Conservation (phyloP, 2,888 invertebrate species). For the Microplitis manilae region DNA sequence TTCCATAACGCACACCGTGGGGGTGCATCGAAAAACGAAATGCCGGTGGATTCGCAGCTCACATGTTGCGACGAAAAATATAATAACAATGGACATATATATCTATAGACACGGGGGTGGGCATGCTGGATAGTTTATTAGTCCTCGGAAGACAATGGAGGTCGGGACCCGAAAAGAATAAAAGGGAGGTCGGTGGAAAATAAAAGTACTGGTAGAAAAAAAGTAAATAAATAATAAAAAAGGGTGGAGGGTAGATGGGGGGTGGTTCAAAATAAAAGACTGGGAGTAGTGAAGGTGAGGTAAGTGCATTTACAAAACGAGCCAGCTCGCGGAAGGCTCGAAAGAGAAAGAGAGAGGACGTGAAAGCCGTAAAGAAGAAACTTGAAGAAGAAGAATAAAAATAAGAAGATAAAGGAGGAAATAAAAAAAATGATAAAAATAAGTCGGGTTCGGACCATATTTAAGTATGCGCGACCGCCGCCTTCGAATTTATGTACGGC, state of each 20-base stretch:
- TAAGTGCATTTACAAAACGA: too few relatives aligned
- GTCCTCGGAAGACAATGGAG: constrained; percentile 69
- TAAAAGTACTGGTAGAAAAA: constrained; percentile 39
- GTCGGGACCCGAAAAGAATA: constrained; percentile 69
- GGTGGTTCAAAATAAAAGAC: constrained; percentile 36
- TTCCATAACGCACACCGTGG: constrained; percentile 64
- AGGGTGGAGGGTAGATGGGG: constrained; percentile 38
- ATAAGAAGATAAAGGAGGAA: too few relatives aligned
- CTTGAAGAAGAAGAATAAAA: constrained; percentile 8
- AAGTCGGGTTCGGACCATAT: constrained; percentile 61
- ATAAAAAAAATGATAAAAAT: constrained; percentile 30
- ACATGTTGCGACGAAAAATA: constrained; percentile 36
- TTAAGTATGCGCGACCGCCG: constrained; percentile 67
- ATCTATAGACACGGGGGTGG: constrained; percentile 59
- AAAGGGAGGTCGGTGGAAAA: constrained; percentile 52
- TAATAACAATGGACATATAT: constrained; percentile 49
- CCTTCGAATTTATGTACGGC: constrained; percentile 68
- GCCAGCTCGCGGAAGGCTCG: too few relatives aligned
- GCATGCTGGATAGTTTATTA: constrained; percentile 69
- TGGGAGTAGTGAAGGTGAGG: too few relatives aligned
- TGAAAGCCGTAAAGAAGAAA: constrained; percentile 29
- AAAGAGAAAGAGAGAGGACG: constrained; percentile 28
- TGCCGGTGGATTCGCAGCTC: constrained; percentile 51
- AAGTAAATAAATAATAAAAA: constrained; percentile 41
- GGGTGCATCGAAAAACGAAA: constrained; percentile 46